A percentile compares a stretch with the other conserved stretches of the same genome.
Evolutionary conservation across 2,797 vertebrate species (phyloP).

Genomic region (Syndactyla subalaris): DNA sequence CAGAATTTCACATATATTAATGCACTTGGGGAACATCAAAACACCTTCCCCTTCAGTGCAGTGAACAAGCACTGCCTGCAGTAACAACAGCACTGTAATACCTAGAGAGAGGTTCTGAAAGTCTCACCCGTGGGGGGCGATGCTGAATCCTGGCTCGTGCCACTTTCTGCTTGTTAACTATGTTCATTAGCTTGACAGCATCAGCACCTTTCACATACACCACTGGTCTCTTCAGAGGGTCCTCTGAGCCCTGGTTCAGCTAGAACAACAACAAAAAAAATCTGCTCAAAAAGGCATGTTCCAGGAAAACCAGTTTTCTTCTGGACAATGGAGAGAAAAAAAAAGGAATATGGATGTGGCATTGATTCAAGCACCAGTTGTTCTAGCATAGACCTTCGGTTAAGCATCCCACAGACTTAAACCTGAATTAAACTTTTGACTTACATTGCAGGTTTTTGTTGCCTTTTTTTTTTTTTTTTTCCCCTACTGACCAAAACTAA

Average conservation of each 20-base stretch:
- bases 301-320: neutral
- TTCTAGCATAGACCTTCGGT: neutral
- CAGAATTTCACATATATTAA: neutral
- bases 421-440: neutral
- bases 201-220: constrained; percentile 98
- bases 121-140: constrained; percentile 91
- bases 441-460: neutral
- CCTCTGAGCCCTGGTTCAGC: constrained; percentile 94
- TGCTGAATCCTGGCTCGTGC: constrained; percentile 97
- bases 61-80: neutral
- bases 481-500: neutral
- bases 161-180: constrained; percentile 99
- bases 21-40: neutral
- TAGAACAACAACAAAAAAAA: constrained; percentile 45
- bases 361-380: neutral
- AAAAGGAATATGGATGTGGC: neutral
- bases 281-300: neutral
- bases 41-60: neutral
- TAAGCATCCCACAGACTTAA: neutral
- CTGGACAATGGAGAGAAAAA: neutral
- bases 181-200: constrained; percentile 97
- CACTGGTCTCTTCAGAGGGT: constrained; percentile 95
- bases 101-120: neutral
- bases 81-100: neutral
- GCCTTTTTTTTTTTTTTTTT: too few species aligned